Evolutionary conservation across 2,113 vertebrate genomes (phyloP), one percentile per base, ranked within the genome.

Genomic region (Leucopsar rothschildi): DNA sequence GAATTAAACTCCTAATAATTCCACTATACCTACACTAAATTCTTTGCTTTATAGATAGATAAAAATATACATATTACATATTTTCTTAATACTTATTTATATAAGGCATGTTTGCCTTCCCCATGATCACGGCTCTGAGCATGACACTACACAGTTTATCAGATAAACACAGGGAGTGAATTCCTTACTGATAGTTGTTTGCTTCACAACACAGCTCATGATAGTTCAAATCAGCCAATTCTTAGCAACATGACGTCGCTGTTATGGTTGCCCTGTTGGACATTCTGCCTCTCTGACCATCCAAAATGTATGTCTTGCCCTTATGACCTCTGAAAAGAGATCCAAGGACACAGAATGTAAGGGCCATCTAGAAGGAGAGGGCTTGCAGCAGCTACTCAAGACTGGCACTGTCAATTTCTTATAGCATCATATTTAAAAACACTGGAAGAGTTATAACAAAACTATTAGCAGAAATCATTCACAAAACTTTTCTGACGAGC

Each of bases 181-280:
- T 66, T 57, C n/a, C 27, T 66, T 44, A 81, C 35, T 71, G 27
- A 21, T 21, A 37, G 23, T 9, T 61, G 10, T 33, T 77, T 69
- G 8, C 53, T 90, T 70, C 42, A 40, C 15, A 85, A 11, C 25
- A 50, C 25, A 87, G 13, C 19, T 28, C 40, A 29, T 6, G 15
- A 17, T 11, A 40, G 25, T 11, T 90, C 22, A 78, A 53, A 78
- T 52, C 50, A 73, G 56, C 2, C 22, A 59, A 12, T 42, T 69
- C 28, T 52, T 49, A 85, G 24, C n/a, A 82, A 71, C 2, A 2
- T 65, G 57, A 25, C 0, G 0, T 29, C 50, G 63, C 44, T 57
- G 5, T 56, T 56, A 25, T 4, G 8, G 16, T 77, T 77, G 73
- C 12, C 44, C 11, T 63, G 12, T 22, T 68, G 25, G 44, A 59